Percentiles rank a stretch among this genome's conserved stretches.
Evolutionary conservation across 2,888 invertebrate genomes (phyloP).

Genomic region (Plutella xylostella): DNA sequence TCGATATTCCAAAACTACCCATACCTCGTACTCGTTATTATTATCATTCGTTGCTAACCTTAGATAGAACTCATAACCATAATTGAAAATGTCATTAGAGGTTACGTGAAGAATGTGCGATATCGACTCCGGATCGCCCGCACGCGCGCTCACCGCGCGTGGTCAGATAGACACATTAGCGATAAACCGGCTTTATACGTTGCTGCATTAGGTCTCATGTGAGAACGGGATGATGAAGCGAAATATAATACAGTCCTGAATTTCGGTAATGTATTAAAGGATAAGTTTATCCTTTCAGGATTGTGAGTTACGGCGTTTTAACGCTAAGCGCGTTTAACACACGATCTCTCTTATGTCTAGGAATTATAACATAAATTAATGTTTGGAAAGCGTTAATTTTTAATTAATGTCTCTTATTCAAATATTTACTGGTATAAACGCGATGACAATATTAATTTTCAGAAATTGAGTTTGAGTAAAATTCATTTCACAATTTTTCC

Average conservation of each 20-base stretch:
- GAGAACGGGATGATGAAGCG: slow-evolving; percentile 20
- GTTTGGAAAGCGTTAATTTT: too few relatives aligned
- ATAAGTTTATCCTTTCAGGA: slow-evolving; percentile 24
- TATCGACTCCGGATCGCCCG: not conserved
- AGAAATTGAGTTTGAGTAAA: too few relatives aligned
- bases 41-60: too few relatives aligned
- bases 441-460: too few relatives aligned
- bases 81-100: not conserved
- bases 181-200: not conserved
- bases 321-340: slow-evolving; percentile 20
- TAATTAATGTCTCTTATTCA: too few relatives aligned
- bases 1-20: too few relatives aligned
- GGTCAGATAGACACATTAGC: too few relatives aligned
- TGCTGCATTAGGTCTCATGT: slow-evolving; percentile 6
- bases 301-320: slow-evolving; percentile 26
- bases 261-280: slow-evolving; percentile 12
- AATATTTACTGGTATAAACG: too few relatives aligned
- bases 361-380: too few relatives aligned
- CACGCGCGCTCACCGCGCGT: too few relatives aligned
- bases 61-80: not conserved
- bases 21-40: too few relatives aligned
- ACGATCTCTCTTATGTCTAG: slow-evolving; percentile 1
- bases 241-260: slow-evolving; percentile 18
- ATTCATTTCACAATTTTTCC: too few relatives aligned
- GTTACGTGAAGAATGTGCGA: not conserved